Evolutionary conservation across 1,140 invertebrate genomes (phyloP), one percentile per base, ranked within the genome.

Genomic region (Rhagoletis pomonella): DNA sequence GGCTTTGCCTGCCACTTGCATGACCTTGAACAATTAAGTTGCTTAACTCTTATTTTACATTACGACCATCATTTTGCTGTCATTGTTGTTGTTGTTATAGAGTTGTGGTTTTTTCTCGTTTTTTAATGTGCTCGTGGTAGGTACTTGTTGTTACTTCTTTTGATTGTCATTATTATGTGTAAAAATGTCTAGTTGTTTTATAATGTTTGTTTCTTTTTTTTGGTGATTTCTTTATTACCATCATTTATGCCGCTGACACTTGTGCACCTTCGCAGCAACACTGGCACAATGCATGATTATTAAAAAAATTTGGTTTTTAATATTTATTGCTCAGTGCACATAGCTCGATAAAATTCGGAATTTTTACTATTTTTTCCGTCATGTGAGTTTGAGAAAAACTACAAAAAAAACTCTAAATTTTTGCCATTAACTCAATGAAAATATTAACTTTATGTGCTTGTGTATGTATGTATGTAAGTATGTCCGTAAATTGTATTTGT

Each of bases 11-110:
- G 44, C 44, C 42, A 73, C 44, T 73, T 73, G 42, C 44, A n/a
- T 50, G 69, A 73, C 69, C 69, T 73, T 73, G 69, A 73, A 14
- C 42, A 73, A 73, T 73, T 73, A 73, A 73, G n/a, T 17, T 47
- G 42, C 42, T 73, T 73, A 17, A 73, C 10, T 50, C 9, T 73
- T 67, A 67, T 29, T 67, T 67, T 19, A 39, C 64, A 67, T 67
- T 47, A 47, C 69, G 10, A 12, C 17, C 10, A 14, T 73, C 12
- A 73, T 50, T 17, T 73, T 73, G 42, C 5, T 17, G 69, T 47
- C 47, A 12, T 50, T 44, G n/a, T 73, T 73, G 12, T 29, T 67
- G 19, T 7, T 67, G 12, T 14, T 62, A 14, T 14, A n/a, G 4
- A 12, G 60, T 62, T 67, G 29, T 10, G 1, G 29, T 29, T 67